Evolutionary conservation across 1,140 invertebrate species (phyloP).

Genomic region (Eurytemora carolleeae): DNA sequence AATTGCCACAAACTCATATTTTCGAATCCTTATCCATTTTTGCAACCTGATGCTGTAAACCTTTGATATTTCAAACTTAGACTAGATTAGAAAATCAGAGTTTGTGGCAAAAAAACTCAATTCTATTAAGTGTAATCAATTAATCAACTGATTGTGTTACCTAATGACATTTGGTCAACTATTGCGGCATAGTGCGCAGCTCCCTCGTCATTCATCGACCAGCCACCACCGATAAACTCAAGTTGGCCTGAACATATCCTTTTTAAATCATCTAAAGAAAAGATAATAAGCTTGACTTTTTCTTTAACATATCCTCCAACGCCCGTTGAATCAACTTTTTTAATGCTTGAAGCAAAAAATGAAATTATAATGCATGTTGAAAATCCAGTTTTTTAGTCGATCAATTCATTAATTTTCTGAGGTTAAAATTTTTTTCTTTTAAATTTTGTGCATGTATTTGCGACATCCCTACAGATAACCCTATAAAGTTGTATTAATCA

Average conservation of each 20-base stretch:
- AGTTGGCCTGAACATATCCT: slow-evolving; percentile 37
- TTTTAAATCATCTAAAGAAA: not conserved
- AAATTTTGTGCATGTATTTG: no score
- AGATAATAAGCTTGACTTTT: not conserved
- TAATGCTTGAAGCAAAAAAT: not conserved
- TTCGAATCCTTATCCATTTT: not conserved
- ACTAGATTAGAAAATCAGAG: not conserved
- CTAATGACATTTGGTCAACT: slow-evolving; percentile 53
- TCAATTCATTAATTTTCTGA: no score
- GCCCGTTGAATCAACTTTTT: not conserved
- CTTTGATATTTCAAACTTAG: not conserved
- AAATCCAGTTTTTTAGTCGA: no score
- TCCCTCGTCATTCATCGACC: slow-evolving; percentile 72
- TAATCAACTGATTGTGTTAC: slow-evolving; percentile 28
- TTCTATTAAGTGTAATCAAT: slow-evolving; percentile 10
- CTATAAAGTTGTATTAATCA: no score
- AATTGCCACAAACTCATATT: not conserved
- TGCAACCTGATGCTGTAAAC: not conserved
- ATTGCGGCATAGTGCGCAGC: slow-evolving; percentile 72
- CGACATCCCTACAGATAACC: no score
- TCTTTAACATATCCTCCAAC: not conserved
- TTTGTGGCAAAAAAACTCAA: not conserved
- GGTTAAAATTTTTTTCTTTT: no score
- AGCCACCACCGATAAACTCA: slow-evolving; percentile 50
- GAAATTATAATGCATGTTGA: no score